Base-by-base conservation (phyloP, 2,888 invertebrate species). In the Synanthedon formicaeformis region DNA sequence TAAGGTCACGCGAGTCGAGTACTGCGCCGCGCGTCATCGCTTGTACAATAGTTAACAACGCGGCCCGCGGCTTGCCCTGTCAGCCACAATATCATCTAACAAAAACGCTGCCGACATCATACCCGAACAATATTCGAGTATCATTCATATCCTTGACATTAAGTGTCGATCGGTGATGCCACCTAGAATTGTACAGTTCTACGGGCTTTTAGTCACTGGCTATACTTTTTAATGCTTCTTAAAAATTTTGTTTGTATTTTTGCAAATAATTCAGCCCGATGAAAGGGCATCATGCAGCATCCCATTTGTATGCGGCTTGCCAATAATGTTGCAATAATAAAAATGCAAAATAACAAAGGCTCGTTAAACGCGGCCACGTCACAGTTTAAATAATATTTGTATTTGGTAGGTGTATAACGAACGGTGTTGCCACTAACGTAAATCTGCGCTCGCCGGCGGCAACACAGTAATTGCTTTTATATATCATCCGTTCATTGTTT, bases 401-500 rank as follows among this genome's bases (percentile, higher is more conserved):
- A 67, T 67, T 61, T 63, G 61, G 61, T 51, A 54, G 57, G 56
- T 40, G 53, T 55, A 59, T 75, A 73, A 75, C 73, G 72, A 73
- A 71, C 67, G 60, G 67, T 66, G 70, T 65, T 66, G 63, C 63
- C 61, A 55, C 60, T 58, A 62, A 63, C 67, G 72, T 73, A 75
- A 73, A 75, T 73, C 70, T 66, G 58, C 61, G 55, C 65, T 63
- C 65, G 82, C 81, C 80, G 65, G 57, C 66, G 82, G 82, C 77
- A 57, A 64, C 64, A 50, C 57, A 58, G 69, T 78, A 77, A 84
- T 83, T 84, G 75, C 78, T 76, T 81, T 78, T 67, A 81, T 80
- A 74, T 80, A 80, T 78, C 72, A 75, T 71, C 73, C 65, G 68
- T 69, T 73, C 70, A 73, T 77, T 85, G 80, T 83, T 82, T 82